A percentile compares a stretch with the other conserved stretches of the same genome.
These are phyloP conservation scores for Serripes groenlandicus DNA, from an alignment of 2,888 invertebrate species.

Conservation along the genomic window DNA sequence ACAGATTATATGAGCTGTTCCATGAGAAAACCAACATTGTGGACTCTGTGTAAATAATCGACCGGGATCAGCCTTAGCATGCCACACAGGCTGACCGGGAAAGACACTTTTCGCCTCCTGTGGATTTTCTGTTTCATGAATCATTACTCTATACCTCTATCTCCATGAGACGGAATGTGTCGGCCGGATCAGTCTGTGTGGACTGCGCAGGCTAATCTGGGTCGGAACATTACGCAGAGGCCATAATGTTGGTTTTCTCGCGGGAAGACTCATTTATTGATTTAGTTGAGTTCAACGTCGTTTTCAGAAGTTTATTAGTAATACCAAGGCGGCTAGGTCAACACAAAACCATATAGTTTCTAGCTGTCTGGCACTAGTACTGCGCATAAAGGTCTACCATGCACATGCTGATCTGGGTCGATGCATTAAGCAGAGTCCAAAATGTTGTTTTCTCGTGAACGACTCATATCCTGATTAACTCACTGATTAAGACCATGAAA, in stretches of 20 bases:
- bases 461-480: too few species aligned
- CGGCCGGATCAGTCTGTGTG: background rate
- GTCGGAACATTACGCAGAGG: background rate
- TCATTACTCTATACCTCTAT: background rate
- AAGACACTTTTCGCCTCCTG: background rate
- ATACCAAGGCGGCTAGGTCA: too few species aligned
- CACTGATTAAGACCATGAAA: too few species aligned
- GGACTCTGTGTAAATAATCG: background rate
- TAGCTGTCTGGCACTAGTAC: too few species aligned
- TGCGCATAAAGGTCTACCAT: too few species aligned
- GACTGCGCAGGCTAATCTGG: background rate
- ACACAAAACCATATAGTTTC: too few species aligned
- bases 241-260: background rate
- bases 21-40: background rate
- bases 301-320: too few species aligned
- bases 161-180: background rate
- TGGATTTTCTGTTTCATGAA: background rate
- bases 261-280: too few species aligned
- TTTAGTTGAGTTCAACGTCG: too few species aligned
- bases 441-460: too few species aligned
- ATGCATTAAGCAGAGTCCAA: too few species aligned
- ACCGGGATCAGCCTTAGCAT: background rate
- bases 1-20: background rate
- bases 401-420: too few species aligned
- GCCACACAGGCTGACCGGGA: background rate